These are phyloP conservation scores for Agrilus mali DNA, from an alignment of 2,888 invertebrate species.

Conservation along the genomic window DNA sequence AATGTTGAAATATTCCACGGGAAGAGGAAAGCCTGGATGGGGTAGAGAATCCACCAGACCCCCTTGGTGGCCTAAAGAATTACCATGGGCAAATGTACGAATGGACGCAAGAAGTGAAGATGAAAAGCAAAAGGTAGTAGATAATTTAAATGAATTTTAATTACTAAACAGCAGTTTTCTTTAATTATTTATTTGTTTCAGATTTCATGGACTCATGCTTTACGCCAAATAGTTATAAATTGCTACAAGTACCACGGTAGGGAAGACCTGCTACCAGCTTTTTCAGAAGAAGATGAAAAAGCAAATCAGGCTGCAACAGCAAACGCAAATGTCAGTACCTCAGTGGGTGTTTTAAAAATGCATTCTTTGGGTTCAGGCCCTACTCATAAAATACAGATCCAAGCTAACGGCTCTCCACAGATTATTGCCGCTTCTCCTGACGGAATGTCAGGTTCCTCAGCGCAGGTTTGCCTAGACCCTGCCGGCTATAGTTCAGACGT, in stretches of 20 bases:
- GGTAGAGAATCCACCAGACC: constrained; percentile 91
- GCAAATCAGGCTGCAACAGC: constrained; percentile 46
- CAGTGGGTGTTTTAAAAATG: constrained; percentile 40
- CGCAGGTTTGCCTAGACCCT: constrained; percentile 69
- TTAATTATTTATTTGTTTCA: constrained; percentile 30
- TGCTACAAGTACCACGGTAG: constrained; percentile 97
- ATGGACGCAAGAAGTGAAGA: constrained; percentile 95
- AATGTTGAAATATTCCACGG: constrained; percentile 96
- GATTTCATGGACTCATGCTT: constrained; percentile 97
- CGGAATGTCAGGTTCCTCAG: constrained; percentile 35
- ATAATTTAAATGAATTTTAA: background rate
- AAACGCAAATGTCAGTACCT: constrained; percentile 34
- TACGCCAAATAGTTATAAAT: constrained; percentile 92
- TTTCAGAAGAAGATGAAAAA: constrained; percentile 83
- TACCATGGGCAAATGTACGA: constrained; percentile 96
- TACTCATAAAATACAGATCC: constrained; percentile 37
- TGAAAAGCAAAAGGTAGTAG: constrained; percentile 83
- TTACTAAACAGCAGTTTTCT: background rate
- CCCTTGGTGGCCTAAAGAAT: constrained; percentile 96
- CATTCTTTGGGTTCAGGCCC: constrained; percentile 34
- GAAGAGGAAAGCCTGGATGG: constrained; percentile 95
- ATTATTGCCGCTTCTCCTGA: constrained; percentile 40
- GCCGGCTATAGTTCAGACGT: constrained; percentile 57
- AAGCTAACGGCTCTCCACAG: constrained; percentile 39
- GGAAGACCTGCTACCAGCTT: constrained; percentile 88